A percentile compares a stretch with the other conserved stretches of the same genome.
Conservation (phyloP, 2,888 invertebrate species). For the Resseliella maxima region DNA sequence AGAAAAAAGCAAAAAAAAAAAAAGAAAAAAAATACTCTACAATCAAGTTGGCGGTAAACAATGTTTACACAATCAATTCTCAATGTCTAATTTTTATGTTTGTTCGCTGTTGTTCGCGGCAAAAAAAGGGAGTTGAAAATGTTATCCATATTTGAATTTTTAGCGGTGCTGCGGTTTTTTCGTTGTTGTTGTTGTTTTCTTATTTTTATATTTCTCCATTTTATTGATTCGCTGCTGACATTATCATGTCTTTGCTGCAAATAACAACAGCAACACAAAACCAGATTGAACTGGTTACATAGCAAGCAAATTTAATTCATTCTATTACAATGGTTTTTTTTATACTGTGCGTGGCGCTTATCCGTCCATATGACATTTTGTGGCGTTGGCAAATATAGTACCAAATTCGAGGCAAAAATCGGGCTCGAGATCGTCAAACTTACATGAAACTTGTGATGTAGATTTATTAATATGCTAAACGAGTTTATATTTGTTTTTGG, state of each 20-base stretch:
- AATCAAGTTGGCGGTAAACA: neutral
- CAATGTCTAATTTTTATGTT: slow-evolving; percentile 4
- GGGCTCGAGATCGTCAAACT: neutral
- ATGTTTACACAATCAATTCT: neutral
- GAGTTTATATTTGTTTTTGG: slow-evolving; percentile 45
- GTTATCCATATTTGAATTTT: too few relatives aligned
- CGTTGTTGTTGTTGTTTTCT: too few relatives aligned
- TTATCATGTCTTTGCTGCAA: neutral
- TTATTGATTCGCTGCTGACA: neutral
- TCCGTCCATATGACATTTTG: slow-evolving; percentile 7
- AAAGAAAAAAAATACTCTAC: neutral
- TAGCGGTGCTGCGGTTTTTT: too few relatives aligned
- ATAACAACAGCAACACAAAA: neutral
- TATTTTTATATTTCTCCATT: neutral
- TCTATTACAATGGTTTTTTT: too few relatives aligned
- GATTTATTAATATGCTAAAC: slow-evolving; percentile 17
- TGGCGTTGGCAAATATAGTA: neutral
- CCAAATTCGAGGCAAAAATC: too few relatives aligned
- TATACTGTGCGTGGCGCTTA: neutral
- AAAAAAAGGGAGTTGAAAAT: too few relatives aligned
- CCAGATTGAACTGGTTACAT: slow-evolving; percentile 25
- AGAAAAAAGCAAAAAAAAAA: neutral
- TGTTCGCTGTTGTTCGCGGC: too few relatives aligned
- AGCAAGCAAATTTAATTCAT: neutral
- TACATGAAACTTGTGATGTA: too few relatives aligned